These are phyloP conservation scores for Pheosia tremula DNA, from an alignment of 2,888 invertebrate species.

Conservation along the genomic window DNA sequence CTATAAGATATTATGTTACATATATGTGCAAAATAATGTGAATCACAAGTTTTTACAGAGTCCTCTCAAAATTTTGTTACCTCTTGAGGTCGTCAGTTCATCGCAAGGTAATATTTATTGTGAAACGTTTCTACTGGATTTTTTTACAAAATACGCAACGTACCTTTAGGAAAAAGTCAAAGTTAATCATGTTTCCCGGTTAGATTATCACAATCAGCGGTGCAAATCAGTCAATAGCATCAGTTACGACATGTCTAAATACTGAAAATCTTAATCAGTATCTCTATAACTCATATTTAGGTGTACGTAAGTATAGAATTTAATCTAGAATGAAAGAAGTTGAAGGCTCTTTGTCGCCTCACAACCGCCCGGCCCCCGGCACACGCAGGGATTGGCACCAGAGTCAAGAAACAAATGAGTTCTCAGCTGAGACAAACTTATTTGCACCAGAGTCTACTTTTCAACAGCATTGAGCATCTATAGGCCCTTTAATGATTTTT, in stretches of 20 bases:
- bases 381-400: conserved; percentile 50
- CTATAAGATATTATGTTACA: background rate
- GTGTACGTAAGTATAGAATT: conserved; percentile 73
- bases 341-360: conserved; percentile 78
- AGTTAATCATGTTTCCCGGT: too few relatives aligned
- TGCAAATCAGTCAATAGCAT: too few relatives aligned
- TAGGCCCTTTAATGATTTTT: too few relatives aligned
- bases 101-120: too few relatives aligned
- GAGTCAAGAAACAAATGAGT: conserved; percentile 34
- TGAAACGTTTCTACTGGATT: too few relatives aligned
- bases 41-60: conserved; percentile 9
- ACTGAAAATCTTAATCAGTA: background rate
- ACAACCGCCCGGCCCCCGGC: conserved; percentile 60
- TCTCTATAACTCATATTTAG: background rate
- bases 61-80: too few relatives aligned
- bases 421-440: conserved; percentile 36
- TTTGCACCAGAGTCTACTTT: background rate
- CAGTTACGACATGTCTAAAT: too few relatives aligned
- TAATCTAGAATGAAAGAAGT: conserved; percentile 82
- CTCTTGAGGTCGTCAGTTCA: too few relatives aligned
- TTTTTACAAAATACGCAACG: too few relatives aligned
- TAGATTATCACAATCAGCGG: too few relatives aligned
- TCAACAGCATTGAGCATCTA: too few relatives aligned
- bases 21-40: background rate
- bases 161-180: too few relatives aligned